Evolutionary conservation across 2,888 invertebrate genomes (phyloP), one percentile per base, ranked within the genome.

Genomic region (Hirtodrosophila histrioides): DNA sequence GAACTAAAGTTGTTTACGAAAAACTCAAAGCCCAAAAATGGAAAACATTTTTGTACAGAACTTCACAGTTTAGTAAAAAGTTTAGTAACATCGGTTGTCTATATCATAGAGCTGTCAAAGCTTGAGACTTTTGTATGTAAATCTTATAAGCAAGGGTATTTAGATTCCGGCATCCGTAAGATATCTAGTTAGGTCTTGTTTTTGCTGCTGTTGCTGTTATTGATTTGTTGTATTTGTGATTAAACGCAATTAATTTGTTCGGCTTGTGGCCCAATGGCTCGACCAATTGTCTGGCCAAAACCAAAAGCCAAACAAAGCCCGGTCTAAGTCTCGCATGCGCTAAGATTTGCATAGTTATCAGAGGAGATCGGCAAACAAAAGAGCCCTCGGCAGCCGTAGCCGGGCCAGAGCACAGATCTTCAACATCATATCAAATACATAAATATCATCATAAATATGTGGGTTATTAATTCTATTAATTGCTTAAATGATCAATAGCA

Each of bases 171-270:
- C 27, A 27, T 17, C n/a, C n/a, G n/a, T n/a, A n/a, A n/a, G n/a
- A n/a, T n/a, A n/a, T n/a, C n/a, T n/a, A n/a, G n/a, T n/a, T n/a
- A n/a, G n/a, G n/a, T n/a, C 27, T 27, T 27, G 27, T 27, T 27
- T 27, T 6, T 31, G 24, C 2, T 33, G n/a, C 12, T 35, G 33
- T 45, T 31, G 11, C 35, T 39, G 55, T 60, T 66, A 56, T 39
- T 45, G 31, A 23, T 7, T 33, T 37, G 39, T 35, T 35, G 54
- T 53, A 56, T 54, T 33, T 37, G 36, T 60, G 74, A 83, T 86
- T 72, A 76, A 80, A 77, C 65, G 71, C 64, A 57, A 72, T 69
- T 80, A 77, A 77, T 86, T 86, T 86, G 84, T 70, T 84, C 84
- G 78, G 58, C 76, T 75, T 75, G 83, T 69, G 67, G 78, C 51